Conservation (phyloP, 2,888 invertebrate species). For the Corythucha ciliata region DNA sequence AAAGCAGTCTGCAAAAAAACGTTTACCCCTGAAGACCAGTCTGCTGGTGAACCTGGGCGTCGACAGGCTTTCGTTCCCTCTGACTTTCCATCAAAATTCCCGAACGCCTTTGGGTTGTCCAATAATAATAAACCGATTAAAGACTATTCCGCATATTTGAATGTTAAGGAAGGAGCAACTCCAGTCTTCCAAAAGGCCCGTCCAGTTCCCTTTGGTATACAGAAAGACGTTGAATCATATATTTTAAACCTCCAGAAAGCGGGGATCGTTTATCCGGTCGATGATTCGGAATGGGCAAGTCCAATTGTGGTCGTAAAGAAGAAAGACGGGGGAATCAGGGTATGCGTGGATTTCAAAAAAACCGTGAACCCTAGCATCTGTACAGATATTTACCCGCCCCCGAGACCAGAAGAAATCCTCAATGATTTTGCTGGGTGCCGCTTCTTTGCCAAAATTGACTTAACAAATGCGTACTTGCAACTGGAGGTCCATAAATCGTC, state of each 20-base stretch:
- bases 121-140: slow-evolving; percentile 8
- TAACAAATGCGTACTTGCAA: slow-evolving; percentile 37
- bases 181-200: slow-evolving; percentile 11
- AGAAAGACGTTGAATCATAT: not conserved
- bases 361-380: slow-evolving; percentile 35
- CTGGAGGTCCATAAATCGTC: slow-evolving; percentile 34
- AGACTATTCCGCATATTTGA: slow-evolving; percentile 3
- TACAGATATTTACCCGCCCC: slow-evolving; percentile 37
- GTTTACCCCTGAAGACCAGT: no score
- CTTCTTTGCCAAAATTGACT: no score
- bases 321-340: slow-evolving; percentile 33
- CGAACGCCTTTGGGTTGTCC: not conserved
- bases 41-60: not conserved
- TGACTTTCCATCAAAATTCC: not conserved
- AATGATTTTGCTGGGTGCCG: slow-evolving; percentile 33
- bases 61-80: not conserved
- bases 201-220: slow-evolving; percentile 12
- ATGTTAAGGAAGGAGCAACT: slow-evolving; percentile 8
- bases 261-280: slow-evolving; percentile 8
- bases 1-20: no score
- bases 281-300: slow-evolving; percentile 33
- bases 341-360: slow-evolving; percentile 39
- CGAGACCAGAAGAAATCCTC: slow-evolving; percentile 37
- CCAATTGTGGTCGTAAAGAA: slow-evolving; percentile 39
- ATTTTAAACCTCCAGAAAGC: not conserved